These are phyloP conservation scores for Teleopsis dalmanni DNA, from an alignment of 1,140 invertebrate genomes.

Conservation along the genomic window DNA sequence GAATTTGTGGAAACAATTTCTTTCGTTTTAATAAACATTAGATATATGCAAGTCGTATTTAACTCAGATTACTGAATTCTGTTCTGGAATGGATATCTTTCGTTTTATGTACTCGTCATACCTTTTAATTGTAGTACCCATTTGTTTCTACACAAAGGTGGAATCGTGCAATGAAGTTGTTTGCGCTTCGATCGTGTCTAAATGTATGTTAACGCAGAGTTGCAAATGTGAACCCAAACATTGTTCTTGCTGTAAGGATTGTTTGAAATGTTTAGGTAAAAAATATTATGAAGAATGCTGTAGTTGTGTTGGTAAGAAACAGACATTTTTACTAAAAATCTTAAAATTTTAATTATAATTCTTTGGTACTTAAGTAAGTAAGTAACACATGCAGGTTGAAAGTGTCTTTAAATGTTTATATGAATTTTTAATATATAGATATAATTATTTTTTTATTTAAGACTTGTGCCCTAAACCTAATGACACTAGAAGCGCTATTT, in stretches of 20 bases:
- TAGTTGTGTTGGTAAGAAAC: slow-evolving; percentile 67
- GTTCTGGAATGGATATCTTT: no score
- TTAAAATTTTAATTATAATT: not conserved
- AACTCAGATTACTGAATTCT: no score
- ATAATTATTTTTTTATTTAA: slow-evolving; percentile 31
- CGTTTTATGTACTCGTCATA: no score
- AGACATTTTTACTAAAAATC: not conserved
- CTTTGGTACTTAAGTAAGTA: not conserved
- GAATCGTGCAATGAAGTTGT: slow-evolving; percentile 42
- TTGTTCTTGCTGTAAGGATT: slow-evolving; percentile 88
- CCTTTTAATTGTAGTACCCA: no score
- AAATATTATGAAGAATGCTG: slow-evolving; percentile 89
- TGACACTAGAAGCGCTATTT: slow-evolving; percentile 60
- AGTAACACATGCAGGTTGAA: not conserved
- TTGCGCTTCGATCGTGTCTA: slow-evolving; percentile 75
- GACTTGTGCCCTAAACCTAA: slow-evolving; percentile 84
- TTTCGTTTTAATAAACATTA: no score
- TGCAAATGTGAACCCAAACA: slow-evolving; percentile 90
- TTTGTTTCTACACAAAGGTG: no score
- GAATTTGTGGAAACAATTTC: no score
- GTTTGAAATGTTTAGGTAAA: slow-evolving; percentile 79
- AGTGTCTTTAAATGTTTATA: no score
- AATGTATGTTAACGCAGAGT: slow-evolving; percentile 90
- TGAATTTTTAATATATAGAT: no score
- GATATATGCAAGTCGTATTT: no score